These are phyloP conservation scores for Hemibagrus guttatus DNA, from an alignment of 2,797 vertebrate species.

Conservation along the genomic window DNA sequence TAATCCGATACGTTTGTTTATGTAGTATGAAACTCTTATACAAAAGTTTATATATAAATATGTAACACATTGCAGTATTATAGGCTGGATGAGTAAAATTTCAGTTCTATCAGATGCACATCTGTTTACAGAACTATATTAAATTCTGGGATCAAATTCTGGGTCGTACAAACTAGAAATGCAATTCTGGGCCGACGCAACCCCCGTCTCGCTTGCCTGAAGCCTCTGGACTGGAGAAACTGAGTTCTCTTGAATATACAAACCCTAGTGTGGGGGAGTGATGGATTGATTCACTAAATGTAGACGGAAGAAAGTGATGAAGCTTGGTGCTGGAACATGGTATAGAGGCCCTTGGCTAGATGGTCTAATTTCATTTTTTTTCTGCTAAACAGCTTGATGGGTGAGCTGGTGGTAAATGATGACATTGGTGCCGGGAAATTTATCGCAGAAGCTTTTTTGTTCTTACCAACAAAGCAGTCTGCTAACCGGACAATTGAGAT, in stretches of 20 bases:
- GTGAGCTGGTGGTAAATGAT: constrained; percentile 14
- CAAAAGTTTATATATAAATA: not conserved
- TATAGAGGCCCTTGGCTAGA: constrained; percentile 18
- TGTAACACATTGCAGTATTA: not conserved
- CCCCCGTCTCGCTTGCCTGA: not conserved
- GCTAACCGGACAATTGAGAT: constrained; percentile 9
- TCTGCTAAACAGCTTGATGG: constrained; percentile 7
- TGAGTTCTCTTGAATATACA: not conserved
- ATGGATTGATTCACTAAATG: constrained; percentile 22
- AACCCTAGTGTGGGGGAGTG: constrained; percentile 24
- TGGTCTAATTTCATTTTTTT: constrained; percentile 11
- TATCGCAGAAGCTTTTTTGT: constrained; percentile 10
- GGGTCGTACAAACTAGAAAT: constrained; percentile 15
- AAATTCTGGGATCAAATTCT: constrained; percentile 5
- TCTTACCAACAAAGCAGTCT: not conserved
- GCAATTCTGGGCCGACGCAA: constrained; percentile 28
- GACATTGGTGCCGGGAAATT: not conserved
- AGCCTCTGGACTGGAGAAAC: constrained; percentile 6
- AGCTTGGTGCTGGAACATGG: constrained; percentile 16
- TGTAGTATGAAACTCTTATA: too few relatives aligned
- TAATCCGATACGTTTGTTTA: not conserved
- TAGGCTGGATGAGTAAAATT: not conserved
- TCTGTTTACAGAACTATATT: not conserved
- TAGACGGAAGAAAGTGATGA: constrained; percentile 26
- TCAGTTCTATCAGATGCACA: not conserved